Base-by-base conservation (phyloP, 2,113 vertebrate genomes). In the Triplophysa tibetana region DNA sequence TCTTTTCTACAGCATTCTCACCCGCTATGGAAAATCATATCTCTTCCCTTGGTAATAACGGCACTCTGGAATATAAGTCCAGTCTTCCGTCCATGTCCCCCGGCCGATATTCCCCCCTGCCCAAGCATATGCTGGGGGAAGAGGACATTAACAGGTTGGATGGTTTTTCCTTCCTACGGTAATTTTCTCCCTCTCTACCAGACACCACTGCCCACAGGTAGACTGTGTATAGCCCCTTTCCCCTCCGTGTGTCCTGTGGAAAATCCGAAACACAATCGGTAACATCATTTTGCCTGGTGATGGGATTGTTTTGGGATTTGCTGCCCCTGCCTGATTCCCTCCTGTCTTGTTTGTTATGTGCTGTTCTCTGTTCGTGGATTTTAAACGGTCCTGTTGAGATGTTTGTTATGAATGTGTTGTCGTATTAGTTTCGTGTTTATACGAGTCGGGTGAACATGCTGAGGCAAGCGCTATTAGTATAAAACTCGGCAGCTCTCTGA, bases 81-180 rank as follows among this genome's bases (percentile, higher is more conserved):
- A 93, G 94, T 79, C 89, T 96, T 87, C 93, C 95, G 4, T 95
- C 95, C 45, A 94, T 96, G 87, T 97, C 96, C 86, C 96, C 97
- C 0, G 94, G 94, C 92, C 96, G 95, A 93, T 98, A 98, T 86
- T 98, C 97, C 69, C 96, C 96, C 85, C 93, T 98, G 88, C 94
- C 95, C 86, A 96, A 95, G 93, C 95, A 98, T 93, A 94, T 98
- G 93, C 93, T 96, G 86, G 92, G 95, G 90, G 95, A 98, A 89
- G 96, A 98, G 0, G 96, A 98, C 90, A 94, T 98, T 90, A 96
- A 95, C 94, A 98, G 96, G 97, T 99, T 93, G 96, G 95, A 95
- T 88, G 86, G 88, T 91, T 93, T 92, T 92, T 92, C 91, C 80
- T 92, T 93, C 85, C 90, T 92, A 92, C 90, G 89, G 90, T 92